A percentile compares a stretch with the other conserved stretches of the same genome.
phyloP scores from a whole-genome alignment of 2,888 invertebrate species.

The Hypomecis punctinalis region DNA sequence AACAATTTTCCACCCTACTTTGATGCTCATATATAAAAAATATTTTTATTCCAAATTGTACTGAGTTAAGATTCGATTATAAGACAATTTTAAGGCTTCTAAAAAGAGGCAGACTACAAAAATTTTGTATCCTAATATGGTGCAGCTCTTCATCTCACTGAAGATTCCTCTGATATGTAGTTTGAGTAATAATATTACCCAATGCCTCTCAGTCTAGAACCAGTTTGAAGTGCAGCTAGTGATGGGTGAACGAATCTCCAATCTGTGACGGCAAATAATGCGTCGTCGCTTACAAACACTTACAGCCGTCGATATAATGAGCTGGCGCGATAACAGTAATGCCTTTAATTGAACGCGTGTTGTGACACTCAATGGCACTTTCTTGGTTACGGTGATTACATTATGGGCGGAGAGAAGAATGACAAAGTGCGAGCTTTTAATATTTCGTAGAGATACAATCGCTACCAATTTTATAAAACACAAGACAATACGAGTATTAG shows the following conservation, averaged over 20 bases:
- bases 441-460: neutral
- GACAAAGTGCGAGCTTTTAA: slow-evolving; percentile 10
- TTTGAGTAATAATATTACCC: slow-evolving; percentile 11
- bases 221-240: slow-evolving; percentile 54
- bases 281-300: slow-evolving; percentile 66
- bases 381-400: slow-evolving; percentile 14
- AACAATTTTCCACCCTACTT: no score
- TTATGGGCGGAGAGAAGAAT: neutral
- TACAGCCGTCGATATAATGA: slow-evolving; percentile 75
- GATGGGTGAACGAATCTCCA: slow-evolving; percentile 61
- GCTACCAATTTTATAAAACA: neutral
- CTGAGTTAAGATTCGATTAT: no score
- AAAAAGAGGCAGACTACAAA: no score
- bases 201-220: slow-evolving; percentile 38
- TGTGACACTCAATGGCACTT: slow-evolving; percentile 35
- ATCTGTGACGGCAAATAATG: slow-evolving; percentile 78
- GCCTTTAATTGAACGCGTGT: slow-evolving; percentile 70
- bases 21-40: no score
- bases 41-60: no score
- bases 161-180: neutral
- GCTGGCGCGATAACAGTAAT: slow-evolving; percentile 71
- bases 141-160: no score
- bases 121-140: no score
- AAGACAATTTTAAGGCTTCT: no score
- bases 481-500: no score